Evolutionary conservation across 2,113 vertebrate species (phyloP), one percentile per base, ranked within the genome.

Genomic region (Podarcis cretensis): DNA sequence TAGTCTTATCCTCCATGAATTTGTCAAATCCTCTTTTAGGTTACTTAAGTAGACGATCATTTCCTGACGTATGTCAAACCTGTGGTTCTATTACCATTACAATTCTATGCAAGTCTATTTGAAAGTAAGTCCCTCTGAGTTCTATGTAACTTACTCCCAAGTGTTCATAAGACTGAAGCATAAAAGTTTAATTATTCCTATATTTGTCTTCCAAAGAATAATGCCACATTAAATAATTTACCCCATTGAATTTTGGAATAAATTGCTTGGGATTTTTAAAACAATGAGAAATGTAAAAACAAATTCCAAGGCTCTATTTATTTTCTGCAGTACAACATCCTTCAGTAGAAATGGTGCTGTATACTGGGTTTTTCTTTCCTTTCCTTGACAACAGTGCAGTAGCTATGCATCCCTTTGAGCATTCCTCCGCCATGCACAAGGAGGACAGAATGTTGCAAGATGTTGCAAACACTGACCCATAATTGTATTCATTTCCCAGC

Each of bases 181-280:
- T 65, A 65, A 35, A 65, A 93, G 93, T 95, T 75, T 89, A 94
- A 88, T 91, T 92, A 93, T 54, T 54, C 48, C 48, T 10, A 54
- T 54, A 54, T 54, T 54, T 54, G 48, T 54, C 48, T 54, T 54
- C 48, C 48, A 54, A 54, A 54, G 10, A 54, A 54, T 54, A 54
- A 12, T 54, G 48, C 48, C 48, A 54, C 48, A 54, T 54, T 75
- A 85, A 59, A 85, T 13, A 94, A 90, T 94, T 94, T 92, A 71
- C 73, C 86, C 90, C 91, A 75, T 57, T 92, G 71, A 18, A 43
- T 83, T 91, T 43, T 88, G 78, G 74, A 87, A 30, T 89, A 90
- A 68, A 25, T 9, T 88, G 23, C 84, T 78, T 93, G 87, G 84
- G 79, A 80, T 89, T 92, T 82, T 94, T 88, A 86, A 93, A 83